Percentiles rank a stretch among this genome's conserved stretches.
phyloP scores from a whole-genome alignment of 2,113 vertebrate species.

The Symphodus melops region DNA sequence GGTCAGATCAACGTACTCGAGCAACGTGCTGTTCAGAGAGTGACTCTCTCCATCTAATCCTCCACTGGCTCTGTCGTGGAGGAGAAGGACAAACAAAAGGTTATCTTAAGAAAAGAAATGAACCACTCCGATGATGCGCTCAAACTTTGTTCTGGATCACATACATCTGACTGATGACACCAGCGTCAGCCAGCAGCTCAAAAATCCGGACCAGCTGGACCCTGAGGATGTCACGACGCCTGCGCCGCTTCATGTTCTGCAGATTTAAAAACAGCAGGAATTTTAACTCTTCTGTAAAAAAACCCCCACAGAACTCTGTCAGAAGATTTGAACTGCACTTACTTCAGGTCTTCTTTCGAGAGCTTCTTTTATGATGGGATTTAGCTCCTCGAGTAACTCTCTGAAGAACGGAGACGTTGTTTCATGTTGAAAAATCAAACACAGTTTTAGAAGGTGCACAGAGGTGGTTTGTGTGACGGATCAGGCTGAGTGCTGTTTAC shows the following conservation, averaged over 20 bases:
- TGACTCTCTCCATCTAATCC: conserved; percentile 97
- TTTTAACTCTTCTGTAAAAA: neutral
- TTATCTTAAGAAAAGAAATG: neutral
- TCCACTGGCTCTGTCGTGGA: conserved; percentile 89
- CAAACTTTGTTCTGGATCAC: conserved; percentile 17
- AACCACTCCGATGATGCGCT: neutral
- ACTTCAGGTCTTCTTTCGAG: conserved; percentile 99
- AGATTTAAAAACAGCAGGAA: conserved; percentile 30
- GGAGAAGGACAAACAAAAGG: neutral
- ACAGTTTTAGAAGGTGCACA: neutral
- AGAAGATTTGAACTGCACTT: conserved; percentile 57
- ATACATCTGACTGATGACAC: conserved; percentile 97
- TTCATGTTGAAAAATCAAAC: neutral
- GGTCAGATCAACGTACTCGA: conserved; percentile 98
- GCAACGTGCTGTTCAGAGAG: conserved; percentile 94
- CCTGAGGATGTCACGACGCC: conserved; percentile 98
- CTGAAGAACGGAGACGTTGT: conserved; percentile 73
- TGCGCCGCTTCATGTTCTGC: conserved; percentile 98
- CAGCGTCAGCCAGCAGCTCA: conserved; percentile 97
- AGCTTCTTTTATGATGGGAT: conserved; percentile 99
- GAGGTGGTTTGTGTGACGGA: neutral
- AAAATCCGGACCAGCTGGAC: conserved; percentile 99
- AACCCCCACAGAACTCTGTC: neutral
- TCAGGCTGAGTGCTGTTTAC: conserved; percentile 73
- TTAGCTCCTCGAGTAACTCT: conserved; percentile 97